phyloP scores from a whole-genome alignment of 2,888 invertebrate genomes.

The Tipula lateralis region DNA sequence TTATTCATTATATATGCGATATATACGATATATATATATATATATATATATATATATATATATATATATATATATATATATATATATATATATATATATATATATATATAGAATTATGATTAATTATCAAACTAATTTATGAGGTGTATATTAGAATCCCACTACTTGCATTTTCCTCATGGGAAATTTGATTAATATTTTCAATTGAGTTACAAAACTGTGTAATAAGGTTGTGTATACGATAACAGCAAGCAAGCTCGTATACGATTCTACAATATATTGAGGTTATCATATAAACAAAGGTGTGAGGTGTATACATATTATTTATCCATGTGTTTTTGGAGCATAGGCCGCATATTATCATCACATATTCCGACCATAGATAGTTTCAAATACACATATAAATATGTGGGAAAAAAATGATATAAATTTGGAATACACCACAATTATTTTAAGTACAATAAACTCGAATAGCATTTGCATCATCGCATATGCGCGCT shows the following conservation, averaged over 20 bases:
- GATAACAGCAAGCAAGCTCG: not conserved
- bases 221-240: not conserved
- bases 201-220: not conserved
- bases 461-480: slow-evolving; percentile 11
- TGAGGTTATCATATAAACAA: not conserved
- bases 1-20: not conserved
- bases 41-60: too few species aligned
- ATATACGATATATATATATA: too few species aligned
- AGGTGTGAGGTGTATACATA: not conserved
- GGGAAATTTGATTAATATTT: not conserved
- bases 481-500: not conserved
- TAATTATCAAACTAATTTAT: not conserved
- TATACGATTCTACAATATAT: not conserved
- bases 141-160: not conserved
- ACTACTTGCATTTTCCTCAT: not conserved
- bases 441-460: not conserved
- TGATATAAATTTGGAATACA: not conserved
- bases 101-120: not conserved
- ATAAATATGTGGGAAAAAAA: not conserved
- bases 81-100: too few species aligned
- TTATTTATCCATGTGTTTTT: not conserved
- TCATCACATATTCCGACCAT: not conserved
- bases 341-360: not conserved
- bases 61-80: too few species aligned
- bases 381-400: not conserved